Evolutionary conservation across 1,140 invertebrate species (phyloP), one percentile per base, ranked within the genome.

Genomic region (Apis dorsata): DNA sequence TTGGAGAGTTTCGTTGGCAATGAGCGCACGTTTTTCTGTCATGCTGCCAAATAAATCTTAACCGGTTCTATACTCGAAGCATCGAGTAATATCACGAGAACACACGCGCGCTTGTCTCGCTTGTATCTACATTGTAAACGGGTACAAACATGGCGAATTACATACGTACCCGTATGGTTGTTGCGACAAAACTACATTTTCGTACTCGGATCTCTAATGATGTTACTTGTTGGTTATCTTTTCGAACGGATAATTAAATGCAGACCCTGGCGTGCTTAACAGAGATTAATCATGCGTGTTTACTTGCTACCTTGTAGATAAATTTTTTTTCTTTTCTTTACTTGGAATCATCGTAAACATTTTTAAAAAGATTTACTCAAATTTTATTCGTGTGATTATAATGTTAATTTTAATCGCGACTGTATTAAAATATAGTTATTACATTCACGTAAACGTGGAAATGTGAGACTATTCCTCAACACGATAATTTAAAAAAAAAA

Each of bases 41-140:
- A 21, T 19, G 13, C 66, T 21, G 66, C 66, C 66, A 68, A 68
- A 68, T 68, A 68, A 49, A 68, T 68, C 66, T 68, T 49, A 49
- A 68, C 66, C 66, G 66, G 66, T 68, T 68, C 34, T 68, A 68
- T 68, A 49, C 66, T 7, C 49, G 10, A 49, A 68, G 65, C 19
- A 68, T 44, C 65, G 66, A 34, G 34, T n/a, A 49, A 21, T 44
- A 68, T 68, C 34, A 34, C 34, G 11, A 1, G 11, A 49, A n/a
- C 66, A 68, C 66, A 19, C 19, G 19, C 1, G 19, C 21, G 21
- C 2, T 34, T 49, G 34, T 49, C 44, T 15, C 12, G 2, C 34
- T 44, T 49, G 1, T 21, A 13, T 65, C 28, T 65, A 65, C 66
- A 44, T 44, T 66, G 65, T 66, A 66, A 34, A 66, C 65, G 65